Conservation (phyloP, 1,140 invertebrate genomes). For the Pseudomyrmex concolor region DNA sequence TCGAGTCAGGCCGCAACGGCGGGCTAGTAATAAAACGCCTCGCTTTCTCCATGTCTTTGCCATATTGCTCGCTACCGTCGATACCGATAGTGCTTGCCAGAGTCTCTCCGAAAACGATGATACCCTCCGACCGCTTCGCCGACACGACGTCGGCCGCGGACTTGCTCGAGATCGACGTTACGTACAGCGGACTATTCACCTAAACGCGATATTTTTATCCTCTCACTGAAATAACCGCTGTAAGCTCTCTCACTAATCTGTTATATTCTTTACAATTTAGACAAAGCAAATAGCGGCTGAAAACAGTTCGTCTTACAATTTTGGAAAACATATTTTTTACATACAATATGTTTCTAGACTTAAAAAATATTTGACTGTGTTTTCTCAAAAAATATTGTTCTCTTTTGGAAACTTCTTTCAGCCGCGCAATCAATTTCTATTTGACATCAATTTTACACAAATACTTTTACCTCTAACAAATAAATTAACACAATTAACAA, state of each 20-base stretch:
- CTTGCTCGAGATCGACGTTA: constrained; percentile 91
- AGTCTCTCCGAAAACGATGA: constrained; percentile 92
- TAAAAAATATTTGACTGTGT: not conserved
- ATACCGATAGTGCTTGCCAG: constrained; percentile 90
- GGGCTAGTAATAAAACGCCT: constrained; percentile 88
- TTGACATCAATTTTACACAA: not conserved
- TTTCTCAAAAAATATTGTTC: not conserved
- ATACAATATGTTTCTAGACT: not conserved
- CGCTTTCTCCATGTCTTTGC: constrained; percentile 80
- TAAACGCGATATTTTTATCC: constrained; percentile 78
- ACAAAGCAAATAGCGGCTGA: constrained; percentile 14
- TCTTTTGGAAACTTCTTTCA: not conserved
- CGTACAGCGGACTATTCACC: constrained; percentile 91
- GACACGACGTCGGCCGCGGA: constrained; percentile 88
- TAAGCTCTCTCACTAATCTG: constrained; percentile 4
- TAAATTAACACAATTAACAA: not conserved
- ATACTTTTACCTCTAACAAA: not conserved
- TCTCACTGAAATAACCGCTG: constrained; percentile 37
- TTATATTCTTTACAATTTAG: not conserved
- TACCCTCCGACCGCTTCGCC: constrained; percentile 84
- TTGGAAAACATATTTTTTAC: not conserved
- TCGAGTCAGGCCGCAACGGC: constrained; percentile 91
- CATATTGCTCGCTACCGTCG: constrained; percentile 86
- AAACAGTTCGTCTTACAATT: not conserved
- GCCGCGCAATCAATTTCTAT: not conserved